Base-by-base conservation (phyloP, 2,113 vertebrate species). In the crab-eating macaque (Macaca fascicularis) region DNA sequence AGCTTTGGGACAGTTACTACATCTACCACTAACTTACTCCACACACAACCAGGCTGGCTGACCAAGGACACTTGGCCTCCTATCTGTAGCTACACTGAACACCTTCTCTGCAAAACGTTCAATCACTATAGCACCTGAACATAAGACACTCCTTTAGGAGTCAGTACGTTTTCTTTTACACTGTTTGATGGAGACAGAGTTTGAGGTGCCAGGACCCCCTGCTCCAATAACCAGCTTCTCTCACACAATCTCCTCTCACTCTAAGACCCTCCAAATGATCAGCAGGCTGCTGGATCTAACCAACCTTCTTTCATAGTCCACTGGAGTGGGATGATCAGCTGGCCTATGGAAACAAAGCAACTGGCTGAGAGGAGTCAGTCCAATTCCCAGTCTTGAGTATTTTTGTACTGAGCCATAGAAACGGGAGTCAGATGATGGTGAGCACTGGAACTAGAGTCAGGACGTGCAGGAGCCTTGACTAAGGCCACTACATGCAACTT, bases 391-490 rank as follows among this genome's bases (percentile, higher is more conserved):
- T 45, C 50, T 16, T 40, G 17, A 97, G 35, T 30, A 57, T 16
- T 76, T 93, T 19, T 27, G 6, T 17, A 16, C 1, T 32, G 20
- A 30, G 79, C 45, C 67, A 13, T 6, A 1, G 8, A 32, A 12
- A 55, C 35, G 0, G 32, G 64, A 86, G 30, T 30, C 38, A 8
- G 10, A 40, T 25, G 43, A 86, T 1, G 1, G n/a, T 13, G 35
- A 79, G 61, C 67, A 75, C 86, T 25, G 20, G 55, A 78, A 45
- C 48, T 3, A 48, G 13, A 57, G 75, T 25, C 38, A 59, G 14
- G 27, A 45, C 59, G 78, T 0, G 1, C n/a, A n/a, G 2, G 13
- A 80, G 38, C 43, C 75, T 30, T 1, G 6, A 23, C 9, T 3
- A 22, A 20, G 25, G 57, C 30, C 8, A 13, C 40, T 76, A 30